Evolutionary conservation across 2,113 vertebrate genomes (phyloP).

Genomic region (Litocranius walleri): DNA sequence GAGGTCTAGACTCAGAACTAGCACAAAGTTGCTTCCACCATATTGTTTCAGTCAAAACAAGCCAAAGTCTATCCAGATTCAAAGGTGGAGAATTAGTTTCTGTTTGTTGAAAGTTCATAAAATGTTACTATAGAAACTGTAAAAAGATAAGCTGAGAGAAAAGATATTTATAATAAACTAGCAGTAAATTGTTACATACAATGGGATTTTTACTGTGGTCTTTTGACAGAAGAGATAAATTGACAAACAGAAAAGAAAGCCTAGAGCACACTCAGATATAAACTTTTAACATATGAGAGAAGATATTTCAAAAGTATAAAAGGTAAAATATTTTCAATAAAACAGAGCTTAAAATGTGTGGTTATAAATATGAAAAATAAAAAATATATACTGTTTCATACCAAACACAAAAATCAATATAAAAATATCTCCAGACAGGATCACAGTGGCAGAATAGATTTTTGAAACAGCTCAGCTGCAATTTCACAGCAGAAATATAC

Average conservation of each 20-base stretch:
- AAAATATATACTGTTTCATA: not conserved
- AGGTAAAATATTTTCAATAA: not conserved
- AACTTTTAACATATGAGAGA: not conserved
- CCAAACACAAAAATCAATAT: slow-evolving; percentile 41
- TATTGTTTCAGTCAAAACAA: not conserved
- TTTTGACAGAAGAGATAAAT: slow-evolving; percentile 1
- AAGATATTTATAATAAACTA: not conserved
- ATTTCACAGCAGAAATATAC: not conserved
- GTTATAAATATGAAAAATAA: slow-evolving; percentile 13
- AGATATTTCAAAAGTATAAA: not conserved
- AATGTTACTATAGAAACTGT: not conserved
- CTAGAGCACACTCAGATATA: not conserved
- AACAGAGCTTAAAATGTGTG: not conserved
- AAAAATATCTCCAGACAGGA: not conserved
- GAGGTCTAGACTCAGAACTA: not conserved
- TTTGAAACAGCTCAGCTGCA: not conserved
- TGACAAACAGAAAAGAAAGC: not conserved
- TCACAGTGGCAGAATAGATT: not conserved
- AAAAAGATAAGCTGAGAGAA: not conserved
- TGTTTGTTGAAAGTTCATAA: not conserved
- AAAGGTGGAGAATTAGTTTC: not conserved
- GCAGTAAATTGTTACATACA: not conserved
- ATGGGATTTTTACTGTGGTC: not conserved
- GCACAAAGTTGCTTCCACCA: not conserved
- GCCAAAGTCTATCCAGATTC: not conserved